Conservation (phyloP, 2,113 vertebrate genomes). For the Tor tambroides region DNA sequence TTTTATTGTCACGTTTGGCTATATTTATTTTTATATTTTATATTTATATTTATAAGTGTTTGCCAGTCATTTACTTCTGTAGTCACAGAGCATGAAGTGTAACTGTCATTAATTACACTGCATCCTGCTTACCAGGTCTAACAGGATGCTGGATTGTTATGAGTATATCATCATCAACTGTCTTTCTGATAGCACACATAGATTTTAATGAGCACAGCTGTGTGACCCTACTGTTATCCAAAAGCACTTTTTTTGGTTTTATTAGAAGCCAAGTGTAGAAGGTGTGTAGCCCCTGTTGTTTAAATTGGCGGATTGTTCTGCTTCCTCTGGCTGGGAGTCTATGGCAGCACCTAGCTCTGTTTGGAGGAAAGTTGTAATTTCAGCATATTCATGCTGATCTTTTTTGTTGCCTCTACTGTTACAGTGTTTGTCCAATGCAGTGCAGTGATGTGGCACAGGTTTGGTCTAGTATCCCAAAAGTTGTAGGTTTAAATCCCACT, state of each 20-base stretch:
- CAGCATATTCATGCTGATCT: not conserved
- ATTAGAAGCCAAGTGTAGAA: constrained; percentile 3
- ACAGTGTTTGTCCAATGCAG: not conserved
- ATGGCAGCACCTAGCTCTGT: not conserved
- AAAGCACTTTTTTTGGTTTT: constrained; percentile 13
- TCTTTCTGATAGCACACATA: not conserved
- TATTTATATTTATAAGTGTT: not conserved
- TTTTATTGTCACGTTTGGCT: not conserved
- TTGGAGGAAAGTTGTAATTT: not conserved
- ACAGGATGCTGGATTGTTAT: not conserved
- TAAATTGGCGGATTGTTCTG: not conserved
- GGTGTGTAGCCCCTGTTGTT: not conserved
- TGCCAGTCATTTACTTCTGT: not conserved
- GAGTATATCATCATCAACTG: not conserved
- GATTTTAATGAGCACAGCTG: not conserved
- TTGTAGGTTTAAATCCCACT: constrained; percentile 9
- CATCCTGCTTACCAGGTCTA: not conserved
- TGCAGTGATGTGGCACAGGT: not conserved
- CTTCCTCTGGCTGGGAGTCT: not conserved
- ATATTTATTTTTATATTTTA: not conserved
- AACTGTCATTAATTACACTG: not conserved
- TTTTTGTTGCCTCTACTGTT: not conserved
- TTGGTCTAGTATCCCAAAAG: not conserved
- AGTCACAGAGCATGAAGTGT: not conserved
- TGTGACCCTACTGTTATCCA: not conserved